Percentiles rank a stretch among this genome's conserved stretches.
Conservation (phyloP, 2,113 vertebrate species). For the Callithrix jacchus region DNA sequence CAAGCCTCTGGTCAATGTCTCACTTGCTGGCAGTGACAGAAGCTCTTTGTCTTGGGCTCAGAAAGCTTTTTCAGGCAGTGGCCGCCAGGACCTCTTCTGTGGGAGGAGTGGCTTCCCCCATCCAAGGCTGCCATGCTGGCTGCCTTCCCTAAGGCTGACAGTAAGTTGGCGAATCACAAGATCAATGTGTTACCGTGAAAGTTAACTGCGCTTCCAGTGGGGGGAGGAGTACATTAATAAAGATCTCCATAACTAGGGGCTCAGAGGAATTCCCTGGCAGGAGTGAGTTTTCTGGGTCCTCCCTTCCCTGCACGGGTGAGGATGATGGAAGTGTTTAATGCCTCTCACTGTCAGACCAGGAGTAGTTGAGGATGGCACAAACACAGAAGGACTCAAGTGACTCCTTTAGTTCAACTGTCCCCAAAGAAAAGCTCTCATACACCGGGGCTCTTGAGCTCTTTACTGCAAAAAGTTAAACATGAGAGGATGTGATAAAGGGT, state of each 20-base stretch:
- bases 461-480: neutral
- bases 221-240: neutral
- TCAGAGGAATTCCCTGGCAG: neutral
- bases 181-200: neutral
- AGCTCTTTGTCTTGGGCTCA: neutral
- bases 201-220: neutral
- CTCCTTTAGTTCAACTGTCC: neutral
- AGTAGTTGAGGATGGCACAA: neutral
- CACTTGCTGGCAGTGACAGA: neutral
- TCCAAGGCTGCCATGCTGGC: neutral
- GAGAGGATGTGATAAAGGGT: neutral
- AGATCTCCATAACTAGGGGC: neutral
- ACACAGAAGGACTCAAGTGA: neutral
- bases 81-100: neutral
- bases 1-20: constrained; percentile 1
- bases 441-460: neutral
- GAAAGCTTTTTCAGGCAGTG: neutral
- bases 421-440: neutral
- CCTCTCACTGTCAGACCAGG: neutral
- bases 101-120: neutral
- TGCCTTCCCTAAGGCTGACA: neutral
- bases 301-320: neutral
- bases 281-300: neutral
- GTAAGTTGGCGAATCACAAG: neutral
- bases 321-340: too few relatives aligned